A percentile compares a stretch with the other conserved stretches of the same genome.
phyloP scores from a whole-genome alignment of 2,888 invertebrate genomes.

The Halictus quadricinctus region DNA sequence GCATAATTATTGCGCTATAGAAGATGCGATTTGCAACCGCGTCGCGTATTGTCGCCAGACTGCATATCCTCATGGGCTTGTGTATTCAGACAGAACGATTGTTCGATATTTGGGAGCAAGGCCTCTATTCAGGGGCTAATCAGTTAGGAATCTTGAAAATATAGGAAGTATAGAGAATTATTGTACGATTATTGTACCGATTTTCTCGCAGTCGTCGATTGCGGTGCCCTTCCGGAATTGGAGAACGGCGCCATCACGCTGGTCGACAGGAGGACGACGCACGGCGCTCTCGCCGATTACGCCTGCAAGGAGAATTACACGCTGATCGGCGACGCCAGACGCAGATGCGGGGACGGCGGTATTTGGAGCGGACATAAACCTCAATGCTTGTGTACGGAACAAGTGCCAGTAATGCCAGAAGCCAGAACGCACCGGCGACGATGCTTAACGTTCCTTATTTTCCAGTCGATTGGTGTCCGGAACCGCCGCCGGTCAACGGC shows the following conservation, averaged over 20 bases:
- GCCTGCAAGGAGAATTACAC: conserved; percentile 93
- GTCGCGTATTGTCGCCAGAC: neutral
- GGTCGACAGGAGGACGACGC: conserved; percentile 89
- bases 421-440: neutral
- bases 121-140: neutral
- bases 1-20: conserved; percentile 17
- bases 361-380: conserved; percentile 91
- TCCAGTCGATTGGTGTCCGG: conserved; percentile 92
- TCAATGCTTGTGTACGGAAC: conserved; percentile 87
- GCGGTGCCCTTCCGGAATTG: conserved; percentile 87
- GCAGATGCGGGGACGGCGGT: conserved; percentile 89
- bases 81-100: too few relatives aligned
- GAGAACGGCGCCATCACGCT: conserved; percentile 89
- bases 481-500: conserved; percentile 90
- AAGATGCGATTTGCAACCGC: conserved; percentile 16
- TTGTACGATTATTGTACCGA: conserved; percentile 10
- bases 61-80: neutral
- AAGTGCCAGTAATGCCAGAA: neutral
- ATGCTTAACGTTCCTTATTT: conserved; percentile 32
- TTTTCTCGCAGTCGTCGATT: conserved; percentile 89
- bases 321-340: conserved; percentile 88
- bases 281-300: conserved; percentile 90
- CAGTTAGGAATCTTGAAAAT: too few relatives aligned
- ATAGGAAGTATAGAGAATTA: too few relatives aligned
- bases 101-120: too few relatives aligned